Percentiles rank a stretch among this genome's conserved stretches.
Conservation (phyloP, 2,113 vertebrate species). For the Psilopogon haemacephalus region DNA sequence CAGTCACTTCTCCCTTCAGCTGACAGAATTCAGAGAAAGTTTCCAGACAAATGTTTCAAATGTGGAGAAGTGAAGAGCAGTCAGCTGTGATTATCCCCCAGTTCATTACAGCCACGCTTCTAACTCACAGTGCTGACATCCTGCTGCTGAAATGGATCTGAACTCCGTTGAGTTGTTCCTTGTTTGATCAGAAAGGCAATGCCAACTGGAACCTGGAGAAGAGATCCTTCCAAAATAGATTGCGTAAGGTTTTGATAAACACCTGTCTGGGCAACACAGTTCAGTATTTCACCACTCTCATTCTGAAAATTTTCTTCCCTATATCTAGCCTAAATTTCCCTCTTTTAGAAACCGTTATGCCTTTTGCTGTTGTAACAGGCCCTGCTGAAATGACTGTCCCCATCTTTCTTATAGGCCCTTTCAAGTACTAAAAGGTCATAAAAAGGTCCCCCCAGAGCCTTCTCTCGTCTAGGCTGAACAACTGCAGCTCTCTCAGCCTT, state of each 20-base stretch:
- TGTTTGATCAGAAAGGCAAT: not conserved
- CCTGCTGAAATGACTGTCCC: too few species aligned
- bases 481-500: too few species aligned
- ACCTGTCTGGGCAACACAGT: too few species aligned
- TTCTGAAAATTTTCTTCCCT: too few species aligned
- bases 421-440: too few species aligned
- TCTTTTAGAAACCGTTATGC: too few species aligned
- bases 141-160: not conserved
- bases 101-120: not conserved
- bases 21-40: constrained; percentile 41
- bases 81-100: constrained; percentile 15
- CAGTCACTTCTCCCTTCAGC: not conserved
- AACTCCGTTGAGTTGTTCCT: not conserved
- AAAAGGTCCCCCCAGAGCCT: too few species aligned
- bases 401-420: too few species aligned
- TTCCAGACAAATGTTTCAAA: constrained; percentile 18
- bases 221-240: not conserved
- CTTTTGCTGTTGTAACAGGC: too few species aligned
- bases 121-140: not conserved
- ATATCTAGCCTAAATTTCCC: too few species aligned
- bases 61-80: not conserved
- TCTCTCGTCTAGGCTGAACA: too few species aligned
- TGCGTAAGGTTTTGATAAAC: not conserved
- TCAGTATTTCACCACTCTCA: too few species aligned
- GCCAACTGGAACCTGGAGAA: not conserved